phyloP scores from a whole-genome alignment of 2,888 invertebrate genomes.

The Drosophila seclusa region DNA sequence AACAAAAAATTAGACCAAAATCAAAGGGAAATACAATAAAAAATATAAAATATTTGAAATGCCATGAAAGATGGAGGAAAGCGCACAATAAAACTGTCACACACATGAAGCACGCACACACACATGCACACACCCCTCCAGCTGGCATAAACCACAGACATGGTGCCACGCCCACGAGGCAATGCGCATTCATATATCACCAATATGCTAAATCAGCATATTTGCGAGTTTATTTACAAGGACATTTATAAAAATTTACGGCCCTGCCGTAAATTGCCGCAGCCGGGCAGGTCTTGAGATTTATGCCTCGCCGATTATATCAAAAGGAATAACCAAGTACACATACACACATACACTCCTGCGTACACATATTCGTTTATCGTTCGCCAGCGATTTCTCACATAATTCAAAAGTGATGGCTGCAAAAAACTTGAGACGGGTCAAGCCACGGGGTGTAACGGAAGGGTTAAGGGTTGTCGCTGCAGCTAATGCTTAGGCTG shows the following conservation, averaged over 20 bases:
- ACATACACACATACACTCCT: too few species aligned
- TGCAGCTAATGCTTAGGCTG: conserved; percentile 5
- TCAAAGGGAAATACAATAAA: conserved; percentile 64
- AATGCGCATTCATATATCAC: conserved; percentile 67
- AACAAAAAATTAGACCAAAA: conserved; percentile 54
- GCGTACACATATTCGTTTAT: conserved; percentile 25
- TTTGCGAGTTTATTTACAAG: conserved; percentile 80
- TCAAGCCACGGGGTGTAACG: conserved; percentile 25
- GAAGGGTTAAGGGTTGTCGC: conserved; percentile 8
- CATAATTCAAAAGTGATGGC: conserved; percentile 67
- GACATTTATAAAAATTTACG: conserved; percentile 81
- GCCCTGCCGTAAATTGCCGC: conserved; percentile 77
- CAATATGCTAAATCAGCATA: conserved; percentile 81
- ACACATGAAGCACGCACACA: conserved; percentile 50
- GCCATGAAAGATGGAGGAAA: conserved; percentile 38
- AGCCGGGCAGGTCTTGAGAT: conserved; percentile 79
- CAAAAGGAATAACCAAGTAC: conserved; percentile 13
- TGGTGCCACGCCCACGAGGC: conserved; percentile 66
- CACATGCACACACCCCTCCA: conserved; percentile 9
- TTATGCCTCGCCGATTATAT: conserved; percentile 77
- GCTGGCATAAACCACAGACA: conserved; percentile 70
- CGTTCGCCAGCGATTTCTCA: conserved; percentile 60
- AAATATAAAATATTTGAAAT: conserved; percentile 33
- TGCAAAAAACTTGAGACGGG: conserved; percentile 49
- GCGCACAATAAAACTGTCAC: conserved; percentile 71